Base-by-base conservation (phyloP, 1,140 invertebrate species). In the Megalopta genalis region DNA sequence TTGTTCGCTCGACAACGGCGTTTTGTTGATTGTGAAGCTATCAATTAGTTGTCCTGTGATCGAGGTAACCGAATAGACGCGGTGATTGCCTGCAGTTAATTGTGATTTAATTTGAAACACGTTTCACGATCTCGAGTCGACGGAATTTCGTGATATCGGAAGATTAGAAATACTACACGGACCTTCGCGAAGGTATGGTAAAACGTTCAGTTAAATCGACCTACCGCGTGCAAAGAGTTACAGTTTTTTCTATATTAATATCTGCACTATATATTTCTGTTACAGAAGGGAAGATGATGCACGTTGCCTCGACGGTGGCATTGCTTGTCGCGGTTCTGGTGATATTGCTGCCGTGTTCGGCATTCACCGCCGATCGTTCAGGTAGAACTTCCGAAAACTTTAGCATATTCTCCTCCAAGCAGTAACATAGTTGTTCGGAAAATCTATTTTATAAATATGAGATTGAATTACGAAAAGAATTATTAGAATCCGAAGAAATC, bases 341-440 rank as follows among this genome's bases (percentile, higher is more conserved):
- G 8, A 37, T 57, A 57, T 49, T 62, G 23, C 39, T 62, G 23
- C 39, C 59, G 14, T 77, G 74, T 42, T 59, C 16, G 8, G 73
- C 57, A 25, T 77, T 81, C 39, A 68, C 39, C 21, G 32, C 71
- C 0, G 46, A 81, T 9, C 74, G 82, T 16, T 73, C 79, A 23
- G 75, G 42, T 46, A 46, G 42, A 46, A 3, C 42, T 46, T 46
- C 14, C 42, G 32, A 1, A 46, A 12, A 12, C 9, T 12, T 46
- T 46, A 1, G 39, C 12, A 42, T 12, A 12, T 46, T 46, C 8
- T 10, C 12, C 9, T 9, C 42, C 9, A 46, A 46, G 12, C 12
- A 12, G 42, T 12, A 46, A 12, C 42, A 42, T 32, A 32, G 32
- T 32, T 32, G 32, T 32, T 32, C 32, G 4, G 32, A 32, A 32